Evolutionary conservation across 2,888 invertebrate species (phyloP), one percentile per base, ranked within the genome.

Genomic region (Octonoba sinensis): DNA sequence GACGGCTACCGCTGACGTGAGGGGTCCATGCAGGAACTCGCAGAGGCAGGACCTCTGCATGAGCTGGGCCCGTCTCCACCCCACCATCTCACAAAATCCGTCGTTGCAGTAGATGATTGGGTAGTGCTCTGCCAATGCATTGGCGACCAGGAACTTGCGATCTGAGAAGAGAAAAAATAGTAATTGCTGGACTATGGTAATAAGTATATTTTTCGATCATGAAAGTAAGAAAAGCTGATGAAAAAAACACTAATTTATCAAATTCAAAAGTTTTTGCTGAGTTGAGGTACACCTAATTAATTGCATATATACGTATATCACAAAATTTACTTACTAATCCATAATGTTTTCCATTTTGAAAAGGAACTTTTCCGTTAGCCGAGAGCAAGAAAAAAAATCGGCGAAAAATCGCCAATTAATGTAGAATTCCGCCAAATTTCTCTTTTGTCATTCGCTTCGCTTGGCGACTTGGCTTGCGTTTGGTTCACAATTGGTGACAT

Each of bases 61-160:
- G 87, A 94, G 93, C 89, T 94, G 94, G 71, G 94, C 93, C 86
- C 94, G 90, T 85, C 93, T 93, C 90, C 92, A 94, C 77, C 94
- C 94, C 62, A 91, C 91, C 89, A 94, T 90, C 86, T 93, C 92
- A 89, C 93, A 93, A 89, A 94, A 94, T 86, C 93, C 93, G 90
- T 94, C 94, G 88, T 94, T 94, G 89, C 94, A 94, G 89, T 93
- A 94, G 88, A 94, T 94, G 88, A 94, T 93, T 88, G 93, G 93
- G 89, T 93, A 93, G 60, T 89, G 88, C 65, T 89, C 89, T 64
- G 91, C 92, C 88, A 93, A 92, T 86, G 93, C 93, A 89, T 94
- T 94, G 83, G 93, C 93, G 87, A 94, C 93, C 89, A 94, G 90
- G 90, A 94, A 94, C 88, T 93, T 93, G 87, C 94, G 92, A 91